Evolutionary conservation across 2,797 vertebrate genomes (phyloP).

Genomic region (Leucoraja ocellata): DNA sequence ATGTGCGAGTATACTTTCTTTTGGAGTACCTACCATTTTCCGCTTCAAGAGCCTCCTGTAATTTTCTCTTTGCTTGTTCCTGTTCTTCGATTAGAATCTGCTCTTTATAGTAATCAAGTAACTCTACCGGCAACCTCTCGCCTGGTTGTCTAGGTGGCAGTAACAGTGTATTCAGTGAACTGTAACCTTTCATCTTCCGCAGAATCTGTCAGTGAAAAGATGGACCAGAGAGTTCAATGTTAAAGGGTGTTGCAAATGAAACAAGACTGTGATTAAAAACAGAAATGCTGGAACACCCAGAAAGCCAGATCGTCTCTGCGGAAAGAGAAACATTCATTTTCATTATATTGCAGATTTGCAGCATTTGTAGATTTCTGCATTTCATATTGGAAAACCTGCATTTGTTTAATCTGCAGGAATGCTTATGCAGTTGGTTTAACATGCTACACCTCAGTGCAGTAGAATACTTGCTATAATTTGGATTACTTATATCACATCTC

Average conservation of each 20-base stretch:
- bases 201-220: slow-evolving; percentile 60
- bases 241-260: neutral
- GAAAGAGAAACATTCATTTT: too few species aligned
- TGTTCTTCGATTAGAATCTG: slow-evolving; percentile 44
- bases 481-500: neutral
- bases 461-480: neutral
- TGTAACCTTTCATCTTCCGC: slow-evolving; percentile 60
- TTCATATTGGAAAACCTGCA: too few species aligned
- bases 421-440: neutral
- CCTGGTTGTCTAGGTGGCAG: slow-evolving; percentile 69
- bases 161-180: slow-evolving; percentile 61
- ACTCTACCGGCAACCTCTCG: slow-evolving; percentile 67
- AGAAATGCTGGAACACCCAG: too few species aligned
- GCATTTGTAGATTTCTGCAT: too few species aligned
- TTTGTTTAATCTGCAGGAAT: too few species aligned
- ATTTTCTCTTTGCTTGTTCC: slow-evolving; percentile 45
- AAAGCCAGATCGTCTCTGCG: too few species aligned
- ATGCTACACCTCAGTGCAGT: neutral
- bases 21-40: slow-evolving; percentile 10
- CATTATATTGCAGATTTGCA: too few species aligned
- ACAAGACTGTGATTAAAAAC: neutral
- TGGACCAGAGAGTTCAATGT: neutral
- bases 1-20: neutral
- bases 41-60: slow-evolving; percentile 42
- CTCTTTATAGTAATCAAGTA: slow-evolving; percentile 66